phyloP scores from a whole-genome alignment of 2,888 invertebrate genomes.

The Acanthopleura granulata region DNA sequence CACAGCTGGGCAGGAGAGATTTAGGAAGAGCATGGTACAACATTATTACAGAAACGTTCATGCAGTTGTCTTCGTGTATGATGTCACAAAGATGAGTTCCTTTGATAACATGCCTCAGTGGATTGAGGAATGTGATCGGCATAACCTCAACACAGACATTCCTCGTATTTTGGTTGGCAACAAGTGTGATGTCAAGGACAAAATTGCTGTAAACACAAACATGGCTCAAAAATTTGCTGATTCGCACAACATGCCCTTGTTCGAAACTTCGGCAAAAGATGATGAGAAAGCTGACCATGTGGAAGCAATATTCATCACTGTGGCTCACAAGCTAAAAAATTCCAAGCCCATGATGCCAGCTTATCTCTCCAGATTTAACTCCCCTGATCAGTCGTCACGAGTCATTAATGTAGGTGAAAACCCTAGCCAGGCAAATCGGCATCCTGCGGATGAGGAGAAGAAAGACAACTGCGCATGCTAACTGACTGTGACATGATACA shows the following conservation, averaged over 20 bases:
- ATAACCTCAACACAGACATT: constrained; percentile 75
- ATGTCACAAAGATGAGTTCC: constrained; percentile 79
- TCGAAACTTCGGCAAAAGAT: constrained; percentile 85
- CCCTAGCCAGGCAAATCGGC: constrained; percentile 38
- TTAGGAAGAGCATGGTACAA: constrained; percentile 84
- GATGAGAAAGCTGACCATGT: constrained; percentile 82
- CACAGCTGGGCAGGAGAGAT: constrained; percentile 86
- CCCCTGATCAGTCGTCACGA: constrained; percentile 35
- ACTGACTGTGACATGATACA: constrained; percentile 13
- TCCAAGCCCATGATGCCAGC: constrained; percentile 75
- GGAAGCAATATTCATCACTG: constrained; percentile 85
- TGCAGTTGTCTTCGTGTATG: constrained; percentile 88
- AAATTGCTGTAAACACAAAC: constrained; percentile 78
- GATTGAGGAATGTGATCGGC: constrained; percentile 82
- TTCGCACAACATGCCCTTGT: constrained; percentile 78
- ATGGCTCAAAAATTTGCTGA: constrained; percentile 77
- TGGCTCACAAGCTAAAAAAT: constrained; percentile 82
- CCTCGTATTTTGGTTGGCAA: constrained; percentile 85
- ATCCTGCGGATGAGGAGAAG: constrained; percentile 36
- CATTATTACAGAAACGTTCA: constrained; percentile 87
- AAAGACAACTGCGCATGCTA: constrained; percentile 54
- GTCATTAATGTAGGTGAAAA: constrained; percentile 42
- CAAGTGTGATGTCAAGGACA: constrained; percentile 78
- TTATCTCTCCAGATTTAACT: constrained; percentile 38
- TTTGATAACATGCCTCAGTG: constrained; percentile 80